A percentile compares a stretch with the other conserved stretches of the same genome.
Conservation (phyloP, 2,888 invertebrate genomes). For the Drosophila kanekoi region DNA sequence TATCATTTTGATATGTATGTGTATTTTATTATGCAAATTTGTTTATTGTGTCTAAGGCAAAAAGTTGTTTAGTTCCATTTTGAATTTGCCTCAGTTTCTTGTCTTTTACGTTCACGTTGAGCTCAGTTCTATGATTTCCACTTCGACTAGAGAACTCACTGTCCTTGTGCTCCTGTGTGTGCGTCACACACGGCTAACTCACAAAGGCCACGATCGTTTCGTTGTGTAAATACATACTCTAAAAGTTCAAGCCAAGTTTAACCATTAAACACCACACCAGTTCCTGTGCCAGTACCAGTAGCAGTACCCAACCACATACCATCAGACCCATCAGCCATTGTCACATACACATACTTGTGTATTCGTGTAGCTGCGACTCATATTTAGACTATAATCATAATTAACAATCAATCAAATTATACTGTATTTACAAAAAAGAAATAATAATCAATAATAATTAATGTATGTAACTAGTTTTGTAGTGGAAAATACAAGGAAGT, state of each 20-base stretch:
- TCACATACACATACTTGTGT: slow-evolving; percentile 34
- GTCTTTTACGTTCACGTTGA: slow-evolving; percentile 5
- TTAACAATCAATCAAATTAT: slow-evolving; percentile 31
- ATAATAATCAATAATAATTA: slow-evolving; percentile 24
- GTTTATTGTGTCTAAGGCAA: slow-evolving; percentile 39
- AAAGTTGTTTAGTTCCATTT: slow-evolving; percentile 28
- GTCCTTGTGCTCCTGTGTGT: slow-evolving; percentile 51
- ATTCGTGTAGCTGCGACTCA: slow-evolving; percentile 44
- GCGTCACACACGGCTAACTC: slow-evolving; percentile 12
- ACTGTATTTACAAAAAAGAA: slow-evolving; percentile 12
- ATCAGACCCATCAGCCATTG: slow-evolving; percentile 30
- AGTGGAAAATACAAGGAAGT: background rate
- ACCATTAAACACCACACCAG: slow-evolving; percentile 23
- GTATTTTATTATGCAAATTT: slow-evolving; percentile 17
- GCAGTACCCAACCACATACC: slow-evolving; percentile 14
- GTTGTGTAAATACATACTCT: slow-evolving; percentile 55
- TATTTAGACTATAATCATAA: slow-evolving; percentile 22
- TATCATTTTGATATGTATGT: slow-evolving; percentile 17
- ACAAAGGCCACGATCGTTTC: slow-evolving; percentile 40
- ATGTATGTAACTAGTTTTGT: slow-evolving; percentile 15
- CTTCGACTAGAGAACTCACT: slow-evolving; percentile 40
- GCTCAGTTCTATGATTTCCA: slow-evolving; percentile 38
- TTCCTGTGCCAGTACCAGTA: slow-evolving; percentile 7
- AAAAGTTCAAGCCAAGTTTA: slow-evolving; percentile 47
- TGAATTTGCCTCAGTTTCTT: slow-evolving; percentile 11